Evolutionary conservation across 2,113 vertebrate genomes (phyloP).

Genomic region (Lepisosteus oculatus): DNA sequence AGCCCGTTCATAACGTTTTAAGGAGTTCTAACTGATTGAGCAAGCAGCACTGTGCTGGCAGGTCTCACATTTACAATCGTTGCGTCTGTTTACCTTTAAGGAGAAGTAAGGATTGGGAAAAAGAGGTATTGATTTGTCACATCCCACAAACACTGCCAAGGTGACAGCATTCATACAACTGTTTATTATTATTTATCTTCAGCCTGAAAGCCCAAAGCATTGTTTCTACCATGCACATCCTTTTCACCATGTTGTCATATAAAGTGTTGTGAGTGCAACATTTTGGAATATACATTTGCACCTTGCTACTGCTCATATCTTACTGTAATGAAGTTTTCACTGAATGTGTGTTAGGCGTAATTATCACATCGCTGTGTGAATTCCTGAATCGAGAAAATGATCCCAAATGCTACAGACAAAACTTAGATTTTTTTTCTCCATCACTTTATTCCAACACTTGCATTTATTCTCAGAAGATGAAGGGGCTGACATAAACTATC

Average conservation of each 20-base stretch:
- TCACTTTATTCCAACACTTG: slow-evolving; percentile 32
- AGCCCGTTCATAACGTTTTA: no score
- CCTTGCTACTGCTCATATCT: slow-evolving; percentile 56
- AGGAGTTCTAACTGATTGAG: no score
- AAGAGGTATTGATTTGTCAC: neutral
- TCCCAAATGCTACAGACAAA: slow-evolving; percentile 20
- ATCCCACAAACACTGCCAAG: slow-evolving; percentile 9
- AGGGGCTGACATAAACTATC: no score
- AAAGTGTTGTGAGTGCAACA: slow-evolving; percentile 39
- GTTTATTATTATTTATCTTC: slow-evolving; percentile 22
- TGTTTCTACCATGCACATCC: slow-evolving; percentile 24
- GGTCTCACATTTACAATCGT: neutral
- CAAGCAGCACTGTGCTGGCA: slow-evolving; percentile 3
- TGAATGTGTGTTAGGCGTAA: slow-evolving; percentile 46
- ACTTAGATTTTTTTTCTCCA: slow-evolving; percentile 41
- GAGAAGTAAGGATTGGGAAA: neutral
- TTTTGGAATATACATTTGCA: slow-evolving; percentile 43
- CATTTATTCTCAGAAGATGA: slow-evolving; percentile 46
- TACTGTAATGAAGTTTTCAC: slow-evolving; percentile 31
- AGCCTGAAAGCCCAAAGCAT: slow-evolving; percentile 21
- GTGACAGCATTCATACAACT: slow-evolving; percentile 15
- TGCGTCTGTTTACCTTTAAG: neutral
- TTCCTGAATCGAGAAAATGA: slow-evolving; percentile 12
- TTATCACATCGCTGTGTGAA: slow-evolving; percentile 58
- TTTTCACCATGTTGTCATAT: slow-evolving; percentile 39